Evolutionary conservation across 2,797 vertebrate genomes (phyloP).

Genomic region (Aselliscus stoliczkanus): DNA sequence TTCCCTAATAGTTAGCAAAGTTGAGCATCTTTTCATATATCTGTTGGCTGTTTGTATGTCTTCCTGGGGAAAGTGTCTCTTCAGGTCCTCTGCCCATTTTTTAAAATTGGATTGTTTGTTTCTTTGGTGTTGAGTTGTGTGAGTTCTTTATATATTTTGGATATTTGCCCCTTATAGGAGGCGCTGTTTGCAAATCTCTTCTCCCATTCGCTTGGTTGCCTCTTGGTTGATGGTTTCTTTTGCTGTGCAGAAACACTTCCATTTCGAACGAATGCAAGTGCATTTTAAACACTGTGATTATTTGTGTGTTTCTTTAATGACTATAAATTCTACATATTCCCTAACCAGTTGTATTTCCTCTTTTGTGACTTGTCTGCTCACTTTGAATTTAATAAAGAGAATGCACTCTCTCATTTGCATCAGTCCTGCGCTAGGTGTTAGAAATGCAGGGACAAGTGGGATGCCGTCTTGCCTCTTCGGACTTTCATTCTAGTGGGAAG

Average conservation of each 20-base stretch:
- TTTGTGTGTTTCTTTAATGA: background rate
- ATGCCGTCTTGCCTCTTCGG: background rate
- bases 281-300: accelerated
- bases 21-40: too few relatives aligned
- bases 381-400: background rate
- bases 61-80: too few relatives aligned
- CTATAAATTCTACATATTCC: background rate
- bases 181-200: too few relatives aligned
- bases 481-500: background rate
- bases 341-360: background rate
- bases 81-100: too few relatives aligned
- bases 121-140: too few relatives aligned
- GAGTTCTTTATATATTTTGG: too few relatives aligned
- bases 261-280: background rate
- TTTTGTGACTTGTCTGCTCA: background rate
- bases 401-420: background rate
- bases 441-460: background rate
- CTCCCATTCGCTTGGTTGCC: too few relatives aligned
- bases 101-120: too few relatives aligned
- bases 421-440: background rate
- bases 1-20: too few relatives aligned
- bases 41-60: too few relatives aligned
- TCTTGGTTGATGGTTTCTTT: too few relatives aligned
- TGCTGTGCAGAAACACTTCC: background rate
- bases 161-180: too few relatives aligned